Evolutionary conservation across 1,140 invertebrate genomes (phyloP), one percentile per base, ranked within the genome.

Genomic region (Tribolium castaneum): DNA sequence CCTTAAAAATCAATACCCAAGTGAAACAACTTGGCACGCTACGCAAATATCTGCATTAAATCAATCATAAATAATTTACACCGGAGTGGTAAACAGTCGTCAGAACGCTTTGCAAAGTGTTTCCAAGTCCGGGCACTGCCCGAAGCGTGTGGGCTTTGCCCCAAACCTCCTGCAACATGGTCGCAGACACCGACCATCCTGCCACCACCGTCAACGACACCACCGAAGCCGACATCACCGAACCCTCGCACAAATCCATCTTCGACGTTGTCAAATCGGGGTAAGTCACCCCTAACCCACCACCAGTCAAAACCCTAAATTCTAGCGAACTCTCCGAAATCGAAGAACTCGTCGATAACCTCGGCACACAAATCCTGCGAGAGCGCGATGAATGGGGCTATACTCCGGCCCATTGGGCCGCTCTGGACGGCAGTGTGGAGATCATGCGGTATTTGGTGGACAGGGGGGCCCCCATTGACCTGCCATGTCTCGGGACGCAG

Each of bases 341-440:
- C 25, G 94, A 95, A 84, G 90, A 91, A 51, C 86, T 94, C 10
- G 93, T 95, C 5, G 94, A 95, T 80, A 94, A 94, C 84, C 88
- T 91, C 4, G 93, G 93, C 0, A 87, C 91, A 4, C 92, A 92
- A 86, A 90, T 93, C 59, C 85, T 96, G 19, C 91, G 91, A 59
- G 92, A 92, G 0, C 89, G 95, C 30, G 96, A 97, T 86, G 94
- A 96, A 83, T 96, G 96, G 89, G 96, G 96, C 12, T 97, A 97
- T 85, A 97, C 96, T 0, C 94, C 95, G 2, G 95, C 95, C 7
- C 96, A 97, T 86, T 97, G 96, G 96, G 95, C 94, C 7, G 95
- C 95, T 19, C 87, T 97, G 6, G 95, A 97, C 84, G 96, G 96
- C 10, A 94, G 94, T 82, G 92, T 94, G 9, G 93, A 95, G 85